Percentiles rank a stretch among this genome's conserved stretches.
These are phyloP conservation scores for Pithys albifrons DNA, from an alignment of 2,113 vertebrate genomes.

Conservation along the genomic window DNA sequence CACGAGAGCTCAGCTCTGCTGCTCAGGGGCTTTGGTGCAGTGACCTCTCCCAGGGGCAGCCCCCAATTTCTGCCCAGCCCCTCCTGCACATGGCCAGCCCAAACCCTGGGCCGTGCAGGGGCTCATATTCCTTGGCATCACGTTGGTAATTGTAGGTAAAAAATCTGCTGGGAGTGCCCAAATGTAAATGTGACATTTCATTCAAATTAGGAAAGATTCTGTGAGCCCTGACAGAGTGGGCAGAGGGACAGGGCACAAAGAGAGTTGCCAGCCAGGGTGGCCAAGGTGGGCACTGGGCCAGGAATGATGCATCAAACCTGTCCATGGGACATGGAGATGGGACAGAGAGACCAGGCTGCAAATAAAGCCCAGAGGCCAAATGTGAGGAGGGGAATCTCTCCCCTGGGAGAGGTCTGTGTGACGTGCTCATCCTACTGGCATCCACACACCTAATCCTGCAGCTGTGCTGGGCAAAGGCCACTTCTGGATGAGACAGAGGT, in stretches of 20 bases:
- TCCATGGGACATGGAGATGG: background rate
- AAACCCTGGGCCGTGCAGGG: background rate
- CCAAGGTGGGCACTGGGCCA: background rate
- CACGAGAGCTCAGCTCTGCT: background rate
- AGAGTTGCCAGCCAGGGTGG: background rate
- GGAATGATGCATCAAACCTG: background rate
- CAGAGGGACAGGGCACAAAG: background rate
- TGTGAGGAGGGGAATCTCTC: background rate
- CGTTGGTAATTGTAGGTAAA: background rate
- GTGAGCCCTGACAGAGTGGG: accelerated
- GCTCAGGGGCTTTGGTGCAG: background rate
- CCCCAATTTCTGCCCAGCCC: background rate
- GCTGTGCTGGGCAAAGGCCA: background rate
- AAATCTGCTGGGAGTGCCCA: background rate
- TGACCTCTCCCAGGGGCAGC: background rate
- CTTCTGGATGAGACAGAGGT: background rate
- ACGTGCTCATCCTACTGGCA: background rate
- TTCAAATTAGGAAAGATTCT: background rate
- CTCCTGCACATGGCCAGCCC: background rate
- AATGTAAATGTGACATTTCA: background rate
- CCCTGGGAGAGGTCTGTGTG: accelerated
- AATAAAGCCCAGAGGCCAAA: background rate
- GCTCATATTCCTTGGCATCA: accelerated
- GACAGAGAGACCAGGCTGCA: background rate
- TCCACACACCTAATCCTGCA: conserved; percentile 21